phyloP scores from a whole-genome alignment of 2,113 vertebrate species.

The Pelecanoides urinatrix region DNA sequence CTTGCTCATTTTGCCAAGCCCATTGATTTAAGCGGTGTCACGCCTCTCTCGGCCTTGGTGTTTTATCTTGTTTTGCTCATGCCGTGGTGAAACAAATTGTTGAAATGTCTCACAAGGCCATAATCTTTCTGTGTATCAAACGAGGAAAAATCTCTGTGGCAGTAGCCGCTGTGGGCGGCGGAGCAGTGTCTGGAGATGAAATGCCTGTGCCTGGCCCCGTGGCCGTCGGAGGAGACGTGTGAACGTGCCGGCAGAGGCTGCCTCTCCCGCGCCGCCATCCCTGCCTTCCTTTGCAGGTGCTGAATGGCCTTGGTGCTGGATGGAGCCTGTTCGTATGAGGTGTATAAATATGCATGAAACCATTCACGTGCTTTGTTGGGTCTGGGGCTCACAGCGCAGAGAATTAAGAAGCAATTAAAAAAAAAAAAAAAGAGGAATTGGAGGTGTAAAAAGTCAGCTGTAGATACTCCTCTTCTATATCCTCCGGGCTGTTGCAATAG shows the following conservation, averaged over 20 bases:
- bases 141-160: neutral
- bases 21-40: neutral
- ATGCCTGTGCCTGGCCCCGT: neutral
- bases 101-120: neutral
- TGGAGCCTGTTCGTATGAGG: neutral
- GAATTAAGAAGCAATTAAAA: neutral
- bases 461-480: neutral
- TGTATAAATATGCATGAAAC: neutral
- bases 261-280: fast-evolving
- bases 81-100: neutral
- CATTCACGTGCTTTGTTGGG: neutral
- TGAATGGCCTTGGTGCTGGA: fast-evolving
- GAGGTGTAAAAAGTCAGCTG: neutral
- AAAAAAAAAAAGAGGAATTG: too few relatives aligned
- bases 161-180: neutral
- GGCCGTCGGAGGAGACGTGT: neutral
- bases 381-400: neutral
- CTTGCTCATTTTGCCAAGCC: neutral
- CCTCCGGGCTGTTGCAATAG: neutral
- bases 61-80: neutral
- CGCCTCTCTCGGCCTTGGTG: neutral
- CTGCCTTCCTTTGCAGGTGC: neutral
- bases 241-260: neutral
- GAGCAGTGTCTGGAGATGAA: neutral
- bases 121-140: neutral